These are phyloP conservation scores for Caenorhabditis sp. DNA, from an alignment of 2,888 invertebrate genomes.

Conservation along the genomic window DNA sequence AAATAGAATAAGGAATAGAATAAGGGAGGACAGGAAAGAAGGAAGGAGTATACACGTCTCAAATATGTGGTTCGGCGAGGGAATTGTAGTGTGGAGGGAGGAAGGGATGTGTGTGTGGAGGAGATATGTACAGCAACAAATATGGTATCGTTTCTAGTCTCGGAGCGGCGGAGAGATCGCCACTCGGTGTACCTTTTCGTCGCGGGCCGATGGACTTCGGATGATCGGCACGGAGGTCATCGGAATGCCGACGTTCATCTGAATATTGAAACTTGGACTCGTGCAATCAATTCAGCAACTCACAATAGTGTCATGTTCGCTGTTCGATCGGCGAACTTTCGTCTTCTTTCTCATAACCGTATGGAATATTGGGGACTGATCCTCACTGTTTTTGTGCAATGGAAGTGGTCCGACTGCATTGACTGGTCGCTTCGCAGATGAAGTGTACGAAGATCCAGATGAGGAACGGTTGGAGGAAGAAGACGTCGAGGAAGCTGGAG, in stretches of 20 bases:
- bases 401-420: conserved; percentile 58
- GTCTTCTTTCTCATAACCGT: conserved; percentile 76
- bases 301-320: conserved; percentile 70
- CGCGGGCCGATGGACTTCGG: conserved; percentile 67
- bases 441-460: conserved; percentile 51
- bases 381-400: conserved; percentile 38
- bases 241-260: conserved; percentile 60
- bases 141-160: conserved; percentile 39
- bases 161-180: conserved; percentile 61
- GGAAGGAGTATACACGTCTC: conserved; percentile 54
- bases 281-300: conserved; percentile 4
- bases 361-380: conserved; percentile 75
- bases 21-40: conserved; percentile 25
- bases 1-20: conserved; percentile 4
- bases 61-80: conserved; percentile 58
- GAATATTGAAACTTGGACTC: background rate
- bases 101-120: no score
- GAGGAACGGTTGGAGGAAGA: conserved; percentile 63
- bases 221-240: conserved; percentile 66
- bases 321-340: conserved; percentile 68
- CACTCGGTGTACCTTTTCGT: conserved; percentile 56
- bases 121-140: conserved; percentile 42
- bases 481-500: conserved; percentile 70
- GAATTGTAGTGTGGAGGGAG: background rate
- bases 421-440: conserved; percentile 57